These are phyloP conservation scores for Boloria euphrosyne DNA, from an alignment of 2,888 invertebrate species.

Conservation along the genomic window DNA sequence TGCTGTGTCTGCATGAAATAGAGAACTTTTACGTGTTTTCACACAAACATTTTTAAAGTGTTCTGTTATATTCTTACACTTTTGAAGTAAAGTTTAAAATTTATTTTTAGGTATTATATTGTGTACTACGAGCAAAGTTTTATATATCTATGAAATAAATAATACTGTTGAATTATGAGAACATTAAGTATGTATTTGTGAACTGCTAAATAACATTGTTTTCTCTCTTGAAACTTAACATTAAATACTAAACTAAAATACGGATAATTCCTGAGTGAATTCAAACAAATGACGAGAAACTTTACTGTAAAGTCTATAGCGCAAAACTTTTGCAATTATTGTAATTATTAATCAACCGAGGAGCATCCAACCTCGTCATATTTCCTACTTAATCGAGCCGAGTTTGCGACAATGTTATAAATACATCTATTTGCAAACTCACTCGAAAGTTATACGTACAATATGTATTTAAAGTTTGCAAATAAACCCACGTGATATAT, in stretches of 20 bases:
- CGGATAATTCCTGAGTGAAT: conserved; percentile 54
- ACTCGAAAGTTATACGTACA: conserved; percentile 57
- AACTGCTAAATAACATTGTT: not conserved
- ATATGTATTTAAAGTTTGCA: conserved; percentile 46
- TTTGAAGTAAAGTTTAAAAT: conserved; percentile 27
- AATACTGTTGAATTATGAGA: not conserved
- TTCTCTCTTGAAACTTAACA: conserved; percentile 14
- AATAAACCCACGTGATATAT: conserved; percentile 35
- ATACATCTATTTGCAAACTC: conserved; percentile 70
- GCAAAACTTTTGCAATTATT: conserved; percentile 78
- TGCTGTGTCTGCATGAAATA: conserved; percentile 68
- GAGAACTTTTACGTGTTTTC: conserved; percentile 67
- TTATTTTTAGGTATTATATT: not conserved
- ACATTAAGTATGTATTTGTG: not conserved
- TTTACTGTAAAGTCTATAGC: conserved; percentile 62
- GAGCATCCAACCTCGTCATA: conserved; percentile 71
- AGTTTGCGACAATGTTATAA: conserved; percentile 69
- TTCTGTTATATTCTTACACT: conserved; percentile 26
- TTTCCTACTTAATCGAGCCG: conserved; percentile 74
- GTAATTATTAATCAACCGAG: conserved; percentile 75
- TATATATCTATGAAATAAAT: not conserved
- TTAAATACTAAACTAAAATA: conserved; percentile 17
- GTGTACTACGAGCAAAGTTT: not conserved
- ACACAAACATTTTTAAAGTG: conserved; percentile 32
- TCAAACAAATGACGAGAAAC: conserved; percentile 67